A percentile compares a stretch with the other conserved stretches of the same genome.
These are phyloP conservation scores for Lithophane ornitopus DNA, from an alignment of 2,888 invertebrate species.

Conservation along the genomic window DNA sequence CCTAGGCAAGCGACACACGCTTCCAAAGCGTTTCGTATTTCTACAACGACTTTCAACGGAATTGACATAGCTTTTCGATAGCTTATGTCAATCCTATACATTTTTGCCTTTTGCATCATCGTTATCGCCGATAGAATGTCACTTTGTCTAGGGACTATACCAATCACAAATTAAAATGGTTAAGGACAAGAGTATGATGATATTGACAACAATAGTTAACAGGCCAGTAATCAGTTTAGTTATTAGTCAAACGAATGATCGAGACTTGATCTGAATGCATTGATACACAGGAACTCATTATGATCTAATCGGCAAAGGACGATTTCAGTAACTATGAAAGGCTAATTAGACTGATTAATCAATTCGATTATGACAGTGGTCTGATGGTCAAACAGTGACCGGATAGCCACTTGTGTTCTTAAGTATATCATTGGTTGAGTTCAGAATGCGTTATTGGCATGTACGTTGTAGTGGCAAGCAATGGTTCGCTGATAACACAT, in stretches of 20 bases:
- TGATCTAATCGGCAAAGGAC: constrained; percentile 18
- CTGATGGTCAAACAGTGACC: constrained; percentile 1
- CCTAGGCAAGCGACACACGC: too few species aligned
- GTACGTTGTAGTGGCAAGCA: constrained; percentile 24
- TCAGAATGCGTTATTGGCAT: constrained; percentile 39
- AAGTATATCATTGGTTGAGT: constrained; percentile 10
- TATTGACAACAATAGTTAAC: neutral
- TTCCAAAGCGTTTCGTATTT: too few species aligned
- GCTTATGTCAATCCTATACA: too few species aligned
- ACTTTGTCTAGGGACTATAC: too few species aligned
- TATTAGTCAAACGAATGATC: neutral
- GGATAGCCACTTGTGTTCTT: constrained; percentile 17
- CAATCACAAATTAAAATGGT: neutral
- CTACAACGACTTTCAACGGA: too few species aligned
- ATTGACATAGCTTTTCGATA: too few species aligned
- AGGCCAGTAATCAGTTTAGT: neutral
- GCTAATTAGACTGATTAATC: constrained; percentile 17
- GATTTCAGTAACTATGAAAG: neutral
- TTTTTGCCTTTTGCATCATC: too few species aligned
- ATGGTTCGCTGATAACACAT: constrained; percentile 30
- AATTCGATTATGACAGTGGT: constrained; percentile 21
- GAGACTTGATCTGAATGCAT: neutral
- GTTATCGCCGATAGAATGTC: too few species aligned
- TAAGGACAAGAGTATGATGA: neutral
- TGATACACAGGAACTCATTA: constrained; percentile 7